phyloP scores from a whole-genome alignment of 2,888 invertebrate species.

The Metalampra italica region DNA sequence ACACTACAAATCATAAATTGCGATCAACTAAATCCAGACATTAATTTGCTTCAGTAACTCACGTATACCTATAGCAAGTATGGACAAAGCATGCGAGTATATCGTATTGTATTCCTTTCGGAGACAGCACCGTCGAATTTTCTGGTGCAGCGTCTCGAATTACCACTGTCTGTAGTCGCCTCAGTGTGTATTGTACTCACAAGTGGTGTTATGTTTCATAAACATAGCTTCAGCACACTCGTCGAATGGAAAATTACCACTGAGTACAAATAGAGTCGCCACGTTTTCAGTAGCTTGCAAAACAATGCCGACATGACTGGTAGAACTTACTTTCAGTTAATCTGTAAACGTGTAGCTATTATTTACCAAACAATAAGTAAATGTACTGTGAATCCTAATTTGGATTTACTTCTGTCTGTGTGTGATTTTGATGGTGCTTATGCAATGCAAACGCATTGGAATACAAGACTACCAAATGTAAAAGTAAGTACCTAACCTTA shows the following conservation, averaged over 20 bases:
- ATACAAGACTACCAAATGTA: no score
- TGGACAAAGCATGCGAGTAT: background rate
- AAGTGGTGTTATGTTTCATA: constrained; percentile 53
- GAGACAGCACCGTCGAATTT: constrained; percentile 24
- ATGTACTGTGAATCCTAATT: no score
- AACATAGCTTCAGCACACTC: constrained; percentile 50
- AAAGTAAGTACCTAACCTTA: no score
- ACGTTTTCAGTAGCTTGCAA: background rate
- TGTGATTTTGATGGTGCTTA: no score
- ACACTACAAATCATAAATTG: no score
- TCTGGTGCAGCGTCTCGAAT: constrained; percentile 33
- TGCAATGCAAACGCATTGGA: no score
- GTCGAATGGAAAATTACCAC: constrained; percentile 48
- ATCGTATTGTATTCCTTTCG: constrained; percentile 2
- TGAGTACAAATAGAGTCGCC: constrained; percentile 10
- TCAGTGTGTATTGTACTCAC: constrained; percentile 19
- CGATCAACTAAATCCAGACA: no score
- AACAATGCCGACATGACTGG: background rate
- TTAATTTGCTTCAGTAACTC: no score
- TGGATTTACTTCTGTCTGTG: no score
- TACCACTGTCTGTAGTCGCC: constrained; percentile 17
- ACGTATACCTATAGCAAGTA: background rate
- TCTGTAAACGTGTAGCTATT: no score
- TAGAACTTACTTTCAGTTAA: no score
- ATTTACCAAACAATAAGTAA: no score